Evolutionary conservation across 2,113 vertebrate species (phyloP).

Genomic region (Dolichallabes microphthalmus): DNA sequence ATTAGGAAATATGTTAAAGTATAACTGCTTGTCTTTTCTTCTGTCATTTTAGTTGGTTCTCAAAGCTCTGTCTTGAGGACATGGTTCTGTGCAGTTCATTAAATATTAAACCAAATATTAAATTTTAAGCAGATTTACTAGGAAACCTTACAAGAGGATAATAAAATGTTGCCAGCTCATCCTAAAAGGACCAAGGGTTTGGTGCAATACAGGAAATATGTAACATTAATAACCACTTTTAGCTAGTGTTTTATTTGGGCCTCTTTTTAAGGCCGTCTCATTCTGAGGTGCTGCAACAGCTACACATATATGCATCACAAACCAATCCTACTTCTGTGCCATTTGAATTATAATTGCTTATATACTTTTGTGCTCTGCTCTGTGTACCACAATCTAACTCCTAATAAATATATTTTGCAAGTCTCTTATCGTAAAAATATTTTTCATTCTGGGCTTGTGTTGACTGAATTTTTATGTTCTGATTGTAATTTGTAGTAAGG

Average conservation of each 20-base stretch:
- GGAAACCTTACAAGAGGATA: background rate
- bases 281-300: background rate
- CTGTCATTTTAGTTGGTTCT: background rate
- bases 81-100: background rate
- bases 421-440: background rate
- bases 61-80: background rate
- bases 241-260: background rate
- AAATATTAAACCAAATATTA: background rate
- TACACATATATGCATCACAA: background rate
- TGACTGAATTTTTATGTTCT: background rate
- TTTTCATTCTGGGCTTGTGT: background rate
- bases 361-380: slow-evolving; percentile 30
- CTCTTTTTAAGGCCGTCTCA: background rate
- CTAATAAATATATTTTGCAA: slow-evolving; percentile 48
- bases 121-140: background rate
- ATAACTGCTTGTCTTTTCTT: slow-evolving; percentile 7
- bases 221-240: background rate
- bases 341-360: background rate
- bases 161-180: background rate
- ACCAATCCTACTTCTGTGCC: background rate
- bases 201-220: slow-evolving; percentile 1
- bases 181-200: slow-evolving; percentile 35
- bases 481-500: background rate
- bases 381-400: slow-evolving; percentile 41
- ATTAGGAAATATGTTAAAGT: background rate